These are phyloP conservation scores for Gavialis gangeticus DNA, from an alignment of 2,113 vertebrate species.

Conservation along the genomic window DNA sequence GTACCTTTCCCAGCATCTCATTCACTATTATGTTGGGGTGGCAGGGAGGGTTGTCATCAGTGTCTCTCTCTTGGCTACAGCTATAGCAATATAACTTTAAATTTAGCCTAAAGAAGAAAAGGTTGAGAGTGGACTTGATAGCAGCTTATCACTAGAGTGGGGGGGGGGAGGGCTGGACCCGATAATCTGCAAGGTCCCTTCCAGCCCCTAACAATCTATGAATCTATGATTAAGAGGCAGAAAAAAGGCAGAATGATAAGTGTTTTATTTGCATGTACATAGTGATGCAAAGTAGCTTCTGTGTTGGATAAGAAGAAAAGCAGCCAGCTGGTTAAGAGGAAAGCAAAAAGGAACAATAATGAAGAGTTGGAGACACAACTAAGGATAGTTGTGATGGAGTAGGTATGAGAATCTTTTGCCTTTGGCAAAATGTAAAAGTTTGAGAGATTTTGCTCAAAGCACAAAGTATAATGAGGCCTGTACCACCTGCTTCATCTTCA, in stretches of 20 bases:
- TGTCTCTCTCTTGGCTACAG: background rate
- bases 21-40: background rate
- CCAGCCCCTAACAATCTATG: no score
- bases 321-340: background rate
- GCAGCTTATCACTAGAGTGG: no score
- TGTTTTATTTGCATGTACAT: background rate
- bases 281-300: background rate
- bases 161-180: no score
- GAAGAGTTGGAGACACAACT: background rate
- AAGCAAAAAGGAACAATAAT: background rate
- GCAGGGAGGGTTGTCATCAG: background rate
- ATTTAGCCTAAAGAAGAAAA: no score
- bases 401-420: background rate
- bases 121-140: no score
- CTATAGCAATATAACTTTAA: background rate
- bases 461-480: no score
- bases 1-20: background rate
- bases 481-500: no score
- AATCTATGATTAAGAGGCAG: background rate
- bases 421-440: no score
- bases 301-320: background rate
- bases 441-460: no score
- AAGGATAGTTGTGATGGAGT: background rate
- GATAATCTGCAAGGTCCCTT: no score
- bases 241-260: background rate